Evolutionary conservation across 1,140 invertebrate species (phyloP), one percentile per base, ranked within the genome.

Genomic region (Cotesia glomerata): DNA sequence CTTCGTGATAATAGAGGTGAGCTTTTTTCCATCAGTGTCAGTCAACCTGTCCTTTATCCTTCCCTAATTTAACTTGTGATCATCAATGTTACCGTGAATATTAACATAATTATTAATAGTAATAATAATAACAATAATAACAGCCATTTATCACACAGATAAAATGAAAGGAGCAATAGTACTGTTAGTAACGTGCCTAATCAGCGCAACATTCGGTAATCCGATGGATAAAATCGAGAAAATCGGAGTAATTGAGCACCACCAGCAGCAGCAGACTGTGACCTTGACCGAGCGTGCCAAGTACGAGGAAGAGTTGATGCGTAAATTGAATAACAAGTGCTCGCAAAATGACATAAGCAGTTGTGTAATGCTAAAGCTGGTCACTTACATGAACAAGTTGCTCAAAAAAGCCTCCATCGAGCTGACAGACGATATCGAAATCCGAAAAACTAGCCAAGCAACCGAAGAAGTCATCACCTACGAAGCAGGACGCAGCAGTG

Each of bases 371-470:
- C 85, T 94, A 3, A 94, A 95, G 83, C 81, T 94, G 71, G 91
- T 94, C 3, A 92, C 91, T 1, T 94, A 95, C 78, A 93, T 94
- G 87, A 94, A 95, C 84, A 89, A 91, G 63, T 89, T 95, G 77
- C 85, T 95, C 80, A 93, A 94, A 81, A 95, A 94, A 71, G 91
- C 92, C 0, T 90, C 91, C 59, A 89, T 95, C 75, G 92, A 93
- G 78, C 80, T 93, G 4, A 90, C 91, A 32, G 93, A 94, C 34
- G 92, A 93, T 74, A 87, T 95, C 56, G 91, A 94, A 82, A 92
- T 95, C 61, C 91, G 91, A 5, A 92, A 94, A 81, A 93, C 92
- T n/a, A 90, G 90, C 61, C 85, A 85, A 54, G 79, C 80, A 0
- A 81, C 82, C 0, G 86, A 87, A 51, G 85, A 88, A 18, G 80